phyloP scores from a whole-genome alignment of 37 sponge, comb jelly and placozoan genomes.

The Mnemiopsis leidyi region DNA sequence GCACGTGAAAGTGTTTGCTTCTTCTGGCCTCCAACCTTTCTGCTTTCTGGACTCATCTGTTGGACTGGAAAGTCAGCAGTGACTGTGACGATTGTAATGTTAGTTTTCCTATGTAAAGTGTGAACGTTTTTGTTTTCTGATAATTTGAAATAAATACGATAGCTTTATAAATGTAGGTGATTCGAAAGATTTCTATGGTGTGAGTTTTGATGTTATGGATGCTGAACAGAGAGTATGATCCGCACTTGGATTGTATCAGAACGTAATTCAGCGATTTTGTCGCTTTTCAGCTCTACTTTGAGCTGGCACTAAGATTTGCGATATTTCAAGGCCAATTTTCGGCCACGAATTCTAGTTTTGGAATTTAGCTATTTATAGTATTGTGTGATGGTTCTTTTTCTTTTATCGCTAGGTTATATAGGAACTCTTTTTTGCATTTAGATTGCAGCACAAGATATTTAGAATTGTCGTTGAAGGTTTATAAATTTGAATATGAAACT shows the following conservation, averaged over 20 bases:
- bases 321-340: no score
- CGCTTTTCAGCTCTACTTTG: background rate
- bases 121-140: background rate
- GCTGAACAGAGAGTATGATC: no score
- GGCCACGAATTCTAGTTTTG: background rate
- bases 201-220: no score
- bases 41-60: no score
- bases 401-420: background rate
- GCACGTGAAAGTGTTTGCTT: no score
- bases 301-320: background rate
- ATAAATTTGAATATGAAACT: background rate
- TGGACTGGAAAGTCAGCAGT: background rate
- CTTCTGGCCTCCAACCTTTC: no score
- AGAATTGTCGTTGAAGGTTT: background rate
- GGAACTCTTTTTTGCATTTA: background rate
- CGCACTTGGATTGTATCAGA: background rate
- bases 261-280: background rate
- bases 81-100: background rate
- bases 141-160: background rate
- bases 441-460: background rate
- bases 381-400: background rate
- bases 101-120: background rate
- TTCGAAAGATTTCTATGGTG: background rate
- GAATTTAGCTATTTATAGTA: background rate
- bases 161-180: background rate